Conservation (phyloP, 2,113 vertebrate genomes). For the Channa argus region DNA sequence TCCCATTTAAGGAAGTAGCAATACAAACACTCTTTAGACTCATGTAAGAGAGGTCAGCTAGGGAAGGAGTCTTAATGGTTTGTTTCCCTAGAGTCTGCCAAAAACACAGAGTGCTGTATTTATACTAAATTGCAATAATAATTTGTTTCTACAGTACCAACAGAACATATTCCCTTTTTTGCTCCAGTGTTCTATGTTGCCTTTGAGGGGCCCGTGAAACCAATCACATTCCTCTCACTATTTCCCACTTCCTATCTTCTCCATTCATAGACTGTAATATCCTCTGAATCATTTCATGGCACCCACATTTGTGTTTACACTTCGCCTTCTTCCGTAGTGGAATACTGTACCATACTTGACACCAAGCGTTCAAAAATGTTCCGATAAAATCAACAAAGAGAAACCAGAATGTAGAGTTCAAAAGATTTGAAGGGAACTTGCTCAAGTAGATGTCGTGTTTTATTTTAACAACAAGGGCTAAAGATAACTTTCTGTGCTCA, state of each 20-base stretch:
- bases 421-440: slow-evolving; percentile 36
- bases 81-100: slow-evolving; percentile 61
- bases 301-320: slow-evolving; percentile 61
- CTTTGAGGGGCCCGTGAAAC: slow-evolving; percentile 57
- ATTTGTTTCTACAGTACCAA: slow-evolving; percentile 53
- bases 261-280: slow-evolving; percentile 74
- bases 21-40: slow-evolving; percentile 30
- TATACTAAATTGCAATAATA: slow-evolving; percentile 71
- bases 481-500: slow-evolving; percentile 69
- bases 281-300: slow-evolving; percentile 71
- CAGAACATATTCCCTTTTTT: slow-evolving; percentile 63
- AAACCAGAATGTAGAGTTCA: slow-evolving; percentile 44
- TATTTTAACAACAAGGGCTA: slow-evolving; percentile 73
- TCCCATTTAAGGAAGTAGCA: slow-evolving; percentile 43
- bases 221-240: slow-evolving; percentile 61
- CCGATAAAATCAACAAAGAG: slow-evolving; percentile 76
- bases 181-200: slow-evolving; percentile 49
- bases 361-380: slow-evolving; percentile 75
- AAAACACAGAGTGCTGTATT: slow-evolving; percentile 51
- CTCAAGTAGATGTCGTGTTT: slow-evolving; percentile 70
- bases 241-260: slow-evolving; percentile 66
- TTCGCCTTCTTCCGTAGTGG: slow-evolving; percentile 74
- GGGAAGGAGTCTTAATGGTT: slow-evolving; percentile 53
- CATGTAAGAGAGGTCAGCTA: slow-evolving; percentile 43
- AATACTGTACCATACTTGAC: slow-evolving; percentile 75